Evolutionary conservation across 2,797 vertebrate species (phyloP), one percentile per base, ranked within the genome.

Genomic region (Periophthalmus magnuspinnatus): DNA sequence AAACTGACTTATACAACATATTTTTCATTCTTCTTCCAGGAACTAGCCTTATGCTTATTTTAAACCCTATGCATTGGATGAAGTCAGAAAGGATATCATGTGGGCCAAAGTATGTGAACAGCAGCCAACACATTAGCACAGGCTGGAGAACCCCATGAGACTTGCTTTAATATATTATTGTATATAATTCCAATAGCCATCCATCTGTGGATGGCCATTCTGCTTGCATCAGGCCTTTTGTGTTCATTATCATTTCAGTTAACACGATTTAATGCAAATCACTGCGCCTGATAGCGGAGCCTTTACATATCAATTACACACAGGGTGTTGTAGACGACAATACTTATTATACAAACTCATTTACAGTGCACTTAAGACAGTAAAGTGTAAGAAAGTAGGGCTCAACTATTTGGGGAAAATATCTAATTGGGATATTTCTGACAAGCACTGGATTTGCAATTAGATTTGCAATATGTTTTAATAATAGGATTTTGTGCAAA

Each of bases 181-280:
- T 88, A 88, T 88, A 84, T 90, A 89, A 93, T 92, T 91, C 83
- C 91, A 93, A 92, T 84, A 83, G 80, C 88, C 88, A 92, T 93
- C 89, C 86, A 85, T 93, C 92, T 90, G 79, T 81, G 34, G 85
- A 81, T 77, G 84, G 82, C 81, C 84, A 86, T 92, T 93, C 84
- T 65, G 89, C 92, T 89, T 91, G 90, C 89, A 90, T 92, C 90
- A 92, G 88, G 76, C 79, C 81, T 90, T 91, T 83, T 86, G 75
- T 90, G 89, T 92, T 92, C 89, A 93, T 93, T 93, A 93, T 92
- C 89, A 90, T 90, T 92, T 92, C 90, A 90, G 91, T 93, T 93
- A 93, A 92, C 90, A 83, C 85, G 77, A 93, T 93, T 93, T 92
- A 92, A 94, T 94, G 93, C 90, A 94, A 94, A 94, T 92, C 84